phyloP scores from a whole-genome alignment of 1,140 invertebrate species.

The Danaus melanippus region DNA sequence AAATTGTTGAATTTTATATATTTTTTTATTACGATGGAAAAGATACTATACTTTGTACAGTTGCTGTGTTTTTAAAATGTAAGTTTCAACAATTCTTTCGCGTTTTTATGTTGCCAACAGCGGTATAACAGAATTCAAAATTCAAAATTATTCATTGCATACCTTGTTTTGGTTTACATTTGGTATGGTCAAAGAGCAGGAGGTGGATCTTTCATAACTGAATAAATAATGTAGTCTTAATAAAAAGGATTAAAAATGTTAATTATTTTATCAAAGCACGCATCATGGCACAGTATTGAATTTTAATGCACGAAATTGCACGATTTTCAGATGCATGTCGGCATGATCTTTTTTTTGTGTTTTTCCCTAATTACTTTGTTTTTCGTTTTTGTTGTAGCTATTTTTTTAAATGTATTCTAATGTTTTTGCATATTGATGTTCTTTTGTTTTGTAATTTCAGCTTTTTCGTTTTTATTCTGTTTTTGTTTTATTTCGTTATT shows the following conservation, averaged over 20 bases:
- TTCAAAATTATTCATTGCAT: slow-evolving; percentile 53
- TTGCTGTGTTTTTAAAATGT: slow-evolving; percentile 4
- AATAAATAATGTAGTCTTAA: slow-evolving; percentile 3
- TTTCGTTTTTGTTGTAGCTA: neutral
- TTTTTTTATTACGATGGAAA: neutral
- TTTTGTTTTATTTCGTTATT: too few relatives aligned
- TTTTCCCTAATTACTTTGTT: neutral
- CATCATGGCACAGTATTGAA: slow-evolving; percentile 18
- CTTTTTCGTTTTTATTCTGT: too few relatives aligned
- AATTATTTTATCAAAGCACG: slow-evolving; percentile 15
- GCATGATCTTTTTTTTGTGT: slow-evolving; percentile 17
- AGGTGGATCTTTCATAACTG: slow-evolving; percentile 42
- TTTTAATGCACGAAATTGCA: slow-evolving; percentile 22
- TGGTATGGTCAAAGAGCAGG: slow-evolving; percentile 66
- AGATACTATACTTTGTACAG: neutral
- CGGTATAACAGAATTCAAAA: slow-evolving; percentile 60
- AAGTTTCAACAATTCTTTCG: slow-evolving; percentile 8
- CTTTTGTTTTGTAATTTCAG: too few relatives aligned
- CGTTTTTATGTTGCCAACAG: slow-evolving; percentile 47
- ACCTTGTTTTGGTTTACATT: slow-evolving; percentile 50
- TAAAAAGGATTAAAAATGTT: slow-evolving; percentile 2
- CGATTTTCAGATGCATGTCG: slow-evolving; percentile 17
- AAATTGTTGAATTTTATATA: slow-evolving; percentile 2
- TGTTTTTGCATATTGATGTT: too few relatives aligned
- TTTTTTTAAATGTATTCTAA: too few relatives aligned